Evolutionary conservation across 2,797 vertebrate species (phyloP), one percentile per base, ranked within the genome.

Genomic region (Pipistrellus nathusii): DNA sequence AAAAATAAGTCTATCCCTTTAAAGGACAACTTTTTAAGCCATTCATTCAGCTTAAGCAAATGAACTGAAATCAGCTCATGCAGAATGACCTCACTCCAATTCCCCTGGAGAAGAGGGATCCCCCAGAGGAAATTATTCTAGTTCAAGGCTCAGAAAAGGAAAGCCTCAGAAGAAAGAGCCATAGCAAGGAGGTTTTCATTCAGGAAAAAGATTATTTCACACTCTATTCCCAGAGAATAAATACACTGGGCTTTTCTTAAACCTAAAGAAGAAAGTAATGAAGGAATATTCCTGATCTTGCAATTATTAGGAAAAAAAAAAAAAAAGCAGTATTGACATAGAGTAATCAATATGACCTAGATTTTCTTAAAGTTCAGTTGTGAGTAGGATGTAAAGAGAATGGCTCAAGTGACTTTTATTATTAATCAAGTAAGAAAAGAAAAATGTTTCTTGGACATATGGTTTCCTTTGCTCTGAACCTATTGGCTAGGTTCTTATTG

Each of bases 161-260:
- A 89, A 83, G 66, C 17, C 21, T 90, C 92, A 57, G 20, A 69
- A 96, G 68, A 93, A 95, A 85, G 85, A 89, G 51, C 23, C 11
- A 9, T 1, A 89, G 46, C 72, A 86, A n/a, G 20, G 48, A 88
- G 69, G 13, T 41, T 88, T 86, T 89, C 25, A 80, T 90, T 76
- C 32, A 80, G 41, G 30, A 87, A 55, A 85, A 91, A 4, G 38
- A 62, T 73, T 78, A 75, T 84, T 75, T 84, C 51, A 82, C 13
- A 68, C 23, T 25, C 27, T 89, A 57, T 53, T 77, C 12, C 53
- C 23, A 41, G 69, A 73, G 46, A 80, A 80, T 71, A 75, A 64
- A 48, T 32, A 59, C 51, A 59, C 15, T 32, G 84, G n/a, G 48
- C 17, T 77, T 53, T 90, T 82, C 27, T 62, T 38, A 91, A 94